phyloP scores from a whole-genome alignment of 2,888 invertebrate species.

The Eubasilissa splendida region DNA sequence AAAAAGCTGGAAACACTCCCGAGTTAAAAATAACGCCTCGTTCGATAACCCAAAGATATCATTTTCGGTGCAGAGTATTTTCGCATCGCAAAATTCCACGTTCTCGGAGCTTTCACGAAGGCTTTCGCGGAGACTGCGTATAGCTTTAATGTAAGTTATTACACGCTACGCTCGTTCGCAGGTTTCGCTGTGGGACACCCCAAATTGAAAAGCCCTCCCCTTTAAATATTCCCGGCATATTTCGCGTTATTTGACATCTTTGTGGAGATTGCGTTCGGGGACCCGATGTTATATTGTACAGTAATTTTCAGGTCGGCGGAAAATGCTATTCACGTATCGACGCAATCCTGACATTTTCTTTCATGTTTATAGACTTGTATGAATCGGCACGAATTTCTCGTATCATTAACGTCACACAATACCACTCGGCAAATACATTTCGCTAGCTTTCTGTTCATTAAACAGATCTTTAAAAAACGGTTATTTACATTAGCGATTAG shows the following conservation, averaged over 20 bases:
- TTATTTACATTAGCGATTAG: too few relatives aligned
- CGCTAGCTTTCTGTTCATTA: not conserved
- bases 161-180: conserved; percentile 46
- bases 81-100: conserved; percentile 35
- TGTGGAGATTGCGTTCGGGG: conserved; percentile 31
- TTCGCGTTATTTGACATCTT: conserved; percentile 36
- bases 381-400: not conserved
- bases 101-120: conserved; percentile 40
- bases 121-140: conserved; percentile 42
- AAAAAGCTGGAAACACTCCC: not conserved
- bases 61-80: conserved; percentile 34
- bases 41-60: conserved; percentile 26
- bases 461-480: too few relatives aligned
- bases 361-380: not conserved
- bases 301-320: conserved; percentile 4
- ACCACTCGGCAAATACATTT: not conserved
- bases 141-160: conserved; percentile 49
- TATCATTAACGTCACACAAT: not conserved
- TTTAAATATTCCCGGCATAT: conserved; percentile 23
- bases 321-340: conserved; percentile 4
- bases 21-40: not conserved
- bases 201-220: conserved; percentile 37
- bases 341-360: not conserved
- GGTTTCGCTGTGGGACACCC: conserved; percentile 36
- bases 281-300: conserved; percentile 5